phyloP scores from a whole-genome alignment of 2,113 vertebrate genomes.

The Podarcis muralis region DNA sequence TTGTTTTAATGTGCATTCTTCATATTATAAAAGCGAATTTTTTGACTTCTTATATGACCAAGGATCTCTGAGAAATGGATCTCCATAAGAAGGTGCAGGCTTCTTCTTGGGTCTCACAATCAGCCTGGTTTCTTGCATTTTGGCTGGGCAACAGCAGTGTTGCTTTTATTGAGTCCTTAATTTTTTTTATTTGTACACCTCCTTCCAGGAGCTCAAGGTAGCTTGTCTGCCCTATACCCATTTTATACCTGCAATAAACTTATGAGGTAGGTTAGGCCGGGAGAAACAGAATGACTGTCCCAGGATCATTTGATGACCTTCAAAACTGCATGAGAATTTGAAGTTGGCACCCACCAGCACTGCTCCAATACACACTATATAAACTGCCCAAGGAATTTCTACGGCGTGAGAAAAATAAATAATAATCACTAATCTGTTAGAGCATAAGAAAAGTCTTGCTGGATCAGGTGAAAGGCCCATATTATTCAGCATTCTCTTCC shows the following conservation, averaged over 20 bases:
- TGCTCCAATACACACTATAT: background rate
- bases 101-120: background rate
- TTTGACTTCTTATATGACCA: too few relatives aligned
- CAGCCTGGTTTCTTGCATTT: background rate
- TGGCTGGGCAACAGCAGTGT: background rate
- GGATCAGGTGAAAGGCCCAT: too few relatives aligned
- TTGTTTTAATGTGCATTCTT: constrained; percentile 6
- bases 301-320: background rate
- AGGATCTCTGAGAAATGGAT: background rate
- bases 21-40: background rate
- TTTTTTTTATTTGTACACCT: background rate
- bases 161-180: too few relatives aligned
- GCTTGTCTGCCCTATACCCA: background rate
- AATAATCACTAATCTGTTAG: background rate
- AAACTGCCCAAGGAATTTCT: background rate
- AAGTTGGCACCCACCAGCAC: background rate
- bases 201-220: background rate
- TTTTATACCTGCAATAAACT: background rate
- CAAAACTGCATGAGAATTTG: background rate
- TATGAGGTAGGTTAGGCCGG: background rate
- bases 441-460: too few relatives aligned
- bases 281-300: background rate
- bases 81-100: background rate
- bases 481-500: too few relatives aligned
- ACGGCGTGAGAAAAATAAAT: background rate